Evolutionary conservation across 2,888 invertebrate genomes (phyloP).

Genomic region (Scaptomyza parva): DNA sequence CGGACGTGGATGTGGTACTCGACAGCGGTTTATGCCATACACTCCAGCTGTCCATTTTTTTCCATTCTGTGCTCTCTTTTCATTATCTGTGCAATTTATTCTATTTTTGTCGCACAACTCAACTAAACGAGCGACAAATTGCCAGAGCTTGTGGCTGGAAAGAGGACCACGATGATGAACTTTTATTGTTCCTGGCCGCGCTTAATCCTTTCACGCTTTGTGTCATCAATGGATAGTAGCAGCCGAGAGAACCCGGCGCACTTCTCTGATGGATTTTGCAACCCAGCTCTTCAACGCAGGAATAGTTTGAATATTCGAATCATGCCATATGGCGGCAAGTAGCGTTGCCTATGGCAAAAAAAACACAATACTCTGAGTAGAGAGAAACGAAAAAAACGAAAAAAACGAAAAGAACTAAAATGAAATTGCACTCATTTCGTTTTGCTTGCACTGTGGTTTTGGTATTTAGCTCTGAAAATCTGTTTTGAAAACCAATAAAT

Average conservation of each 20-base stretch:
- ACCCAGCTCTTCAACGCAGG: slow-evolving; percentile 22
- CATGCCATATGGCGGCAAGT: slow-evolving; percentile 67
- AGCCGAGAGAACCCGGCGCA: slow-evolving; percentile 29
- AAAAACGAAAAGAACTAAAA: slow-evolving; percentile 4
- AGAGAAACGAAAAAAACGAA: neutral
- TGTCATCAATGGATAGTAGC: slow-evolving; percentile 61
- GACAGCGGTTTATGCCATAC: slow-evolving; percentile 61
- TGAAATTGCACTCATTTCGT: slow-evolving; percentile 48
- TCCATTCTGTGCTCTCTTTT: slow-evolving; percentile 15
- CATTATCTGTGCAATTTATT: slow-evolving; percentile 78
- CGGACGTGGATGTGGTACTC: slow-evolving; percentile 32
- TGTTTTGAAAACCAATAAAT: slow-evolving; percentile 82
- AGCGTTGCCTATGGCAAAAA: slow-evolving; percentile 27
- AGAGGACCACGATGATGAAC: slow-evolving; percentile 63
- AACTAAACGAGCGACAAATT: slow-evolving; percentile 81
- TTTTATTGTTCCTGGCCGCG: slow-evolving; percentile 71
- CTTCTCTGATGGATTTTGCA: slow-evolving; percentile 72
- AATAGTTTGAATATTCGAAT: slow-evolving; percentile 53
- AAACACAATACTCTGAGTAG: neutral
- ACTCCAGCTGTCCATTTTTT: slow-evolving; percentile 71
- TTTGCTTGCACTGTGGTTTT: slow-evolving; percentile 69
- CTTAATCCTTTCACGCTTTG: slow-evolving; percentile 78
- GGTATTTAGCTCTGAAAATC: slow-evolving; percentile 61
- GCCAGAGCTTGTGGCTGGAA: slow-evolving; percentile 50
- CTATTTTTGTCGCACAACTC: slow-evolving; percentile 79